Conservation (phyloP, 30 jellyfish, hydroid and myxozoan species). For the Aurelia aurita complex sp. Pacific region DNA sequence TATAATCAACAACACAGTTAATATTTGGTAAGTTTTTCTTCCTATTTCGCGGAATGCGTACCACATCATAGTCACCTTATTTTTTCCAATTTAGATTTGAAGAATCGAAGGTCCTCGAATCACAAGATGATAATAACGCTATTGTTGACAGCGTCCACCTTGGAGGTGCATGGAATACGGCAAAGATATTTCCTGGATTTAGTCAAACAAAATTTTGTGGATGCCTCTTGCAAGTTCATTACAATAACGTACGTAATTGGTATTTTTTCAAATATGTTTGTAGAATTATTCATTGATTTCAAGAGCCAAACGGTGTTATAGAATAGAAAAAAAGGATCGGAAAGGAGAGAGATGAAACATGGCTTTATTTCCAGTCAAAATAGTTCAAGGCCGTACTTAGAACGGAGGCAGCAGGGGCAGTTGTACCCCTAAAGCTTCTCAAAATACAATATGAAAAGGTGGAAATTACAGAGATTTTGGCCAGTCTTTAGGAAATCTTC, state of each 20-base stretch:
- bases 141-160: conserved; percentile 40
- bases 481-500: too few species aligned
- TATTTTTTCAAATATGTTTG: not conserved
- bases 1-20: too few species aligned
- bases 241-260: conserved; percentile 25
- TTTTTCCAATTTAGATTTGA: conserved; percentile 20
- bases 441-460: too few species aligned
- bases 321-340: not conserved
- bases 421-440: too few species aligned
- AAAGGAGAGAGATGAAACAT: not conserved
- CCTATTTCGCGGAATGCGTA: too few species aligned
- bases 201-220: conserved; percentile 53
- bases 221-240: conserved; percentile 44
- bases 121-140: conserved; percentile 49
- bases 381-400: too few species aligned
- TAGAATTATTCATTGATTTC: too few species aligned
- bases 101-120: conserved; percentile 6
- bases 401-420: too few species aligned
- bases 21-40: too few species aligned
- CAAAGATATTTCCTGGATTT: conserved; percentile 54
- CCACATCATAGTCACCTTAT: not conserved
- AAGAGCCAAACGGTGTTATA: not conserved
- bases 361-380: not conserved
- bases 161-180: conserved; percentile 72
- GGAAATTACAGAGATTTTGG: too few species aligned